phyloP scores from a whole-genome alignment of 2,888 invertebrate genomes.

The Melitaea athalia region DNA sequence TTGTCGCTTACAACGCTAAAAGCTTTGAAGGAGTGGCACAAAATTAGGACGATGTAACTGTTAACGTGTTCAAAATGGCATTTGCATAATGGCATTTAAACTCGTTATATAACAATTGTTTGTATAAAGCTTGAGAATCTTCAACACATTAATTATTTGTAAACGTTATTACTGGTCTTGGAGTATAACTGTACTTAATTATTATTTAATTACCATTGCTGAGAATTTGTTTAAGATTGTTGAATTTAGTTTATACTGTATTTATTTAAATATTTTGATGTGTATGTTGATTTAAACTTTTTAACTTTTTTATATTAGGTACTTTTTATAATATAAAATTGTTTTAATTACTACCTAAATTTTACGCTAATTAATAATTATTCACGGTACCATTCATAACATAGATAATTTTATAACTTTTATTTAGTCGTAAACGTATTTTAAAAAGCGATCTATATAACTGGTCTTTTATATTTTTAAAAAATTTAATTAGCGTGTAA shows the following conservation, averaged over 20 bases:
- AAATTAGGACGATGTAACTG: background rate
- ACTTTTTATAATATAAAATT: no score
- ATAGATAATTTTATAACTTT: no score
- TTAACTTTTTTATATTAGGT: no score
- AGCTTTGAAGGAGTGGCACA: background rate
- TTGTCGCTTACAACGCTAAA: background rate
- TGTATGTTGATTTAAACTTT: no score
- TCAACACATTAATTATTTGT: background rate
- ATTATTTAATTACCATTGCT: background rate
- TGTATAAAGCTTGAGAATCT: background rate
- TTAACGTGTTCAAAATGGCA: background rate
- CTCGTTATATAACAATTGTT: conserved; percentile 1
- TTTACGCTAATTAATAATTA: no score
- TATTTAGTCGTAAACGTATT: no score
- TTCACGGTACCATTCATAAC: no score
- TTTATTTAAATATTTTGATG: background rate
- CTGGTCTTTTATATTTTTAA: no score
- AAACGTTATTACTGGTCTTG: background rate
- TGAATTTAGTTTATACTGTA: background rate
- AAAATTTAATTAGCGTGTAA: no score
- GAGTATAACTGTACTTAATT: background rate
- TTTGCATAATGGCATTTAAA: conserved; percentile 1
- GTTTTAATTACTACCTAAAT: no score
- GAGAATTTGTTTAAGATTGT: background rate
- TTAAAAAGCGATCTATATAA: no score